Evolutionary conservation across 2,113 vertebrate genomes (phyloP).

Genomic region (Hemichromis elongatus): DNA sequence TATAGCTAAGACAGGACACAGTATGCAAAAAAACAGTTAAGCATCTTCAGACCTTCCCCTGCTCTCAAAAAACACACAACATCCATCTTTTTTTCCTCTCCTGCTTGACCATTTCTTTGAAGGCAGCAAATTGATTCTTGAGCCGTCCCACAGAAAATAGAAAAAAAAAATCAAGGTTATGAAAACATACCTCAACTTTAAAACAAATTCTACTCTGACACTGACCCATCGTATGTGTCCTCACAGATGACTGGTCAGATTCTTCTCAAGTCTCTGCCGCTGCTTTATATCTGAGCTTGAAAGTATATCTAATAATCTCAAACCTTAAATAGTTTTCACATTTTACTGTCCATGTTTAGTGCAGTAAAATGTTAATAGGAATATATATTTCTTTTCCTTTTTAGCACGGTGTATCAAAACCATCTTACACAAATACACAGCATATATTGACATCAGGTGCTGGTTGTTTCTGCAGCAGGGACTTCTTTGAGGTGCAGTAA

Average conservation of each 20-base stretch:
- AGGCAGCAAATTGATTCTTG: slow-evolving; percentile 29
- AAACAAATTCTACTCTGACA: not conserved
- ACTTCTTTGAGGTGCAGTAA: not conserved
- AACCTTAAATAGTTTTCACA: not conserved
- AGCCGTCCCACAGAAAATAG: not conserved
- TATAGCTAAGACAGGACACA: not conserved
- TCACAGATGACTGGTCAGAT: not conserved
- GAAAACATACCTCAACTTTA: slow-evolving; percentile 15
- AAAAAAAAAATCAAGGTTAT: not conserved
- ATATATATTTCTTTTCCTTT: not conserved
- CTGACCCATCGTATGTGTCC: not conserved
- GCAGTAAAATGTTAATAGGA: not conserved
- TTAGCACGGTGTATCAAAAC: not conserved
- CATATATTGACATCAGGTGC: not conserved
- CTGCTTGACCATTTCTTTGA: slow-evolving; percentile 11
- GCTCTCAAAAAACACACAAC: not conserved
- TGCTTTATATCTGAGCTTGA: not conserved
- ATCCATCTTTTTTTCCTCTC: not conserved
- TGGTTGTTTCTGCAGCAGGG: not conserved
- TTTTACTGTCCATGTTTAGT: not conserved
- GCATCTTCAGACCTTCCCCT: not conserved
- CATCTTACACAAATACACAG: not conserved
- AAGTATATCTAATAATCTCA: not conserved
- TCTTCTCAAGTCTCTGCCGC: not conserved
- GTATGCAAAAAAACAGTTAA: not conserved